Percentiles rank a stretch among this genome's conserved stretches.
Evolutionary conservation across 2,113 vertebrate genomes (phyloP).

Genomic region (Alexandromys fortis): DNA sequence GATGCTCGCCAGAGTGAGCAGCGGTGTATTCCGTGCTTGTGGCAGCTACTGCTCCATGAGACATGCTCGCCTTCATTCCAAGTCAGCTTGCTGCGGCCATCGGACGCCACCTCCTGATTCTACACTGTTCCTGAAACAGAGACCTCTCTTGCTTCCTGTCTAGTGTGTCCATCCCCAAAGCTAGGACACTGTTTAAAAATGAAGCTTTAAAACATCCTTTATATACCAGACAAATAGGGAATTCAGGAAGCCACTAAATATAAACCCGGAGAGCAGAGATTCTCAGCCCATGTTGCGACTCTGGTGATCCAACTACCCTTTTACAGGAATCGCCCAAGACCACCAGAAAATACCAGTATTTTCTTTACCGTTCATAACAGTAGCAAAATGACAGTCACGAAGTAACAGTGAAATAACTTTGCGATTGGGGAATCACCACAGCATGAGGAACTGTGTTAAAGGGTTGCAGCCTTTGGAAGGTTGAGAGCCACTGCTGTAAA

Average conservation of each 20-base stretch:
- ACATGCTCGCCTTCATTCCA: not conserved
- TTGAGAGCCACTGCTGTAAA: not conserved
- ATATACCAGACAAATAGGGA: not conserved
- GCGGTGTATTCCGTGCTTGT: not conserved
- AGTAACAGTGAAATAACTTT: not conserved
- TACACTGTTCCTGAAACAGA: fast-evolving
- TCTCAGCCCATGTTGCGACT: not conserved
- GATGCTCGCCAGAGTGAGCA: constrained; percentile 1
- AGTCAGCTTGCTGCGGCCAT: not conserved
- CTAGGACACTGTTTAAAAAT: not conserved
- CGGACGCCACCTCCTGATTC: not conserved
- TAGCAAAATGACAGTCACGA: not conserved
- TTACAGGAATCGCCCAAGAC: not conserved
- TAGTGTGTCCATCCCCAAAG: not conserved
- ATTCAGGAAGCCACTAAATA: not conserved
- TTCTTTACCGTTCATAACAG: not conserved
- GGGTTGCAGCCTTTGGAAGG: not conserved
- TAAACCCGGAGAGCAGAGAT: not conserved
- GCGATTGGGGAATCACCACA: not conserved
- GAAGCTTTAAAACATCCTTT: not conserved
- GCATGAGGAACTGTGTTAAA: not conserved
- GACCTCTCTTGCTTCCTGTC: not conserved
- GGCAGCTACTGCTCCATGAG: not conserved
- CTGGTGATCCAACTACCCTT: not conserved
- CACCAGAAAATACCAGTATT: not conserved